phyloP scores from a whole-genome alignment of 1,140 invertebrate species.

The Physella acuta region DNA sequence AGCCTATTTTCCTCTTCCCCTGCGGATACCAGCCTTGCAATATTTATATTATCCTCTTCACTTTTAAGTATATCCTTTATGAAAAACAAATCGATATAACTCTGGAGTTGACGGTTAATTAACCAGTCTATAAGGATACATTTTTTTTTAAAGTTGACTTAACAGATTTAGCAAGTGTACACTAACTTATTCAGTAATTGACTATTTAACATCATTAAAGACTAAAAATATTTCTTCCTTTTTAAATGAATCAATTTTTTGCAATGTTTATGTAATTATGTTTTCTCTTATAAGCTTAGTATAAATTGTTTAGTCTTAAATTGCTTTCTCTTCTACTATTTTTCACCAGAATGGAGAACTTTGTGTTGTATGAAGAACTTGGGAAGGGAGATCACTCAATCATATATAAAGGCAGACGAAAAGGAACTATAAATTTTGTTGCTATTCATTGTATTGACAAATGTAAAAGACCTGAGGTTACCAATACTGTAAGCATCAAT shows the following conservation, averaged over 20 bases:
- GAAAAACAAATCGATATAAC: not conserved
- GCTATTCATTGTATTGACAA: slow-evolving; percentile 61
- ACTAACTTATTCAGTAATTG: not conserved
- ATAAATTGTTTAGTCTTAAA: not conserved
- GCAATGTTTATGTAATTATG: not conserved
- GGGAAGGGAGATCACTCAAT: slow-evolving; percentile 53
- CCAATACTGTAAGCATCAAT: slow-evolving; percentile 54
- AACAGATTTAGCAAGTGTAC: not conserved
- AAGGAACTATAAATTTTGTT: slow-evolving; percentile 61
- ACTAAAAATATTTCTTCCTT: not conserved
- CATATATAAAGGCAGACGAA: slow-evolving; percentile 60
- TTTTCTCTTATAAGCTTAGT: not conserved
- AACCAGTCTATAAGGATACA: no score
- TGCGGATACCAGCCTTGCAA: not conserved
- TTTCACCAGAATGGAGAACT: slow-evolving; percentile 56
- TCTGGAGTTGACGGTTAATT: no score
- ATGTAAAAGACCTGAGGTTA: slow-evolving; percentile 56
- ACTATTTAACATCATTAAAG: not conserved
- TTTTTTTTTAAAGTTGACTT: not conserved
- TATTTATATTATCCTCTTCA: not conserved
- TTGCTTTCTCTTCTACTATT: not conserved
- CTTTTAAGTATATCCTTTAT: not conserved
- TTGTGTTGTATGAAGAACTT: slow-evolving; percentile 61
- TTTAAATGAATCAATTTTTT: not conserved
- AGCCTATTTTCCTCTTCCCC: not conserved